phyloP scores from a whole-genome alignment of 2,113 vertebrate species.

The Cyanoderma ruficeps region DNA sequence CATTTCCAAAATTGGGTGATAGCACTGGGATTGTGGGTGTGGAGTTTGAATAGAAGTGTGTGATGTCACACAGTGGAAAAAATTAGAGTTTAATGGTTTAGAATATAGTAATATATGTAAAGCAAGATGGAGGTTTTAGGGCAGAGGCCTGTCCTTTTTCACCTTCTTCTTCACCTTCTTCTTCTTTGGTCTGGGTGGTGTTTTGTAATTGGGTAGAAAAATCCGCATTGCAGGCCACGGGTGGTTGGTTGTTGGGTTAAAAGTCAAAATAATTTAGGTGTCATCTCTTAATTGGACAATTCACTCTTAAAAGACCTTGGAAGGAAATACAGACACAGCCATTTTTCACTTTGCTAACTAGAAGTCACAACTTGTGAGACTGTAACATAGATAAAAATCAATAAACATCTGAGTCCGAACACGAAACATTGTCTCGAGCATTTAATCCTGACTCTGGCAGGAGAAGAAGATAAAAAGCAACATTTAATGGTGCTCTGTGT shows the following conservation, averaged over 20 bases:
- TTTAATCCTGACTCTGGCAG: no score
- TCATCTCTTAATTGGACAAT: neutral
- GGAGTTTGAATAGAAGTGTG: neutral
- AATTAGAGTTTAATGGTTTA: neutral
- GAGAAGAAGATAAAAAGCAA: neutral
- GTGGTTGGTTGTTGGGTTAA: neutral
- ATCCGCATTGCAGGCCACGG: fast-evolving
- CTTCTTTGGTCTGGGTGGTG: neutral
- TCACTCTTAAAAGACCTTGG: neutral
- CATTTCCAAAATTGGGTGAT: neutral
- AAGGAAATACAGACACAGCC: neutral
- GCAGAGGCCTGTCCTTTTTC: neutral
- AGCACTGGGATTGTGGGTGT: neutral
- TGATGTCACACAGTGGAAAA: neutral
- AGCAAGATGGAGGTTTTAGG: neutral
- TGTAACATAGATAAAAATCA: no score
- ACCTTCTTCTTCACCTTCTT: neutral
- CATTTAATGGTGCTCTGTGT: neutral
- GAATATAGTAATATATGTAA: neutral
- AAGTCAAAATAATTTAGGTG: neutral
- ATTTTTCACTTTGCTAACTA: neutral
- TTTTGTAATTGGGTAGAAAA: neutral
- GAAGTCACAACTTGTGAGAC: no score
- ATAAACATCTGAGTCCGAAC: no score
- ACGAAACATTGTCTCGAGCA: no score